Evolutionary conservation across 1,140 invertebrate genomes (phyloP), one percentile per base, ranked within the genome.

Genomic region (Bombus turneri): DNA sequence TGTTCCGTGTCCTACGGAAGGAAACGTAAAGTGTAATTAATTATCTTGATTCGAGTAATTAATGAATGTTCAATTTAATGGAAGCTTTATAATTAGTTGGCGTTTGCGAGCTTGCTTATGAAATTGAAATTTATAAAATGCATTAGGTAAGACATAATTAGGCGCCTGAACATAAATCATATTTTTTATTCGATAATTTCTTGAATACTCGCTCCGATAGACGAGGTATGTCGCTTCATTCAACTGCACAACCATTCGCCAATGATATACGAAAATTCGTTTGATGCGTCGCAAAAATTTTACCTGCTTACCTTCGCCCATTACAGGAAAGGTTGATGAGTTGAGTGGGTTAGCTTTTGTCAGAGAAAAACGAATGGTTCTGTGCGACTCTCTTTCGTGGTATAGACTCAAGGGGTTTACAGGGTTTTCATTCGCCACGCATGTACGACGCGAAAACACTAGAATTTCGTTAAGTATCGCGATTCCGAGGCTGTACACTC

Each of bases 381-480:
- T 47, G 47, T 47, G 47, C 15, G 47, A 18, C 47, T 72, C 76
- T 85, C 57, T 83, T 78, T 78, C 64, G 22, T 25, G 2, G n/a
- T 47, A 43, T 41, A 28, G 28, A 22, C 22, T 22, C 62, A 41
- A n/a, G 28, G 6, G 62, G 34, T 25, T 22, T 25, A n/a, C 22
- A 25, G 31, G 75, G 79, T 80, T 71, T 80, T 47, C 41, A 74
- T 66, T 80, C 62, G 15, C 9, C 31, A 25, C 41, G 41, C 76
- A 68, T 85, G 5, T 43, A 22, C 41, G 77, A 18, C 12, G 68
- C 53, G 47, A 71, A 72, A 79, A 71, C 53, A 72, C n/a, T 31
- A 37, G 83, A 73, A 85, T 85, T 85, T 62, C 57, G 69, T 81
- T 71, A 78, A 73, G 57, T 66, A 85, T 80, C 68, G 4, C 53